phyloP scores from a whole-genome alignment of 2,888 invertebrate genomes.

The Trachelus iudaicus region DNA sequence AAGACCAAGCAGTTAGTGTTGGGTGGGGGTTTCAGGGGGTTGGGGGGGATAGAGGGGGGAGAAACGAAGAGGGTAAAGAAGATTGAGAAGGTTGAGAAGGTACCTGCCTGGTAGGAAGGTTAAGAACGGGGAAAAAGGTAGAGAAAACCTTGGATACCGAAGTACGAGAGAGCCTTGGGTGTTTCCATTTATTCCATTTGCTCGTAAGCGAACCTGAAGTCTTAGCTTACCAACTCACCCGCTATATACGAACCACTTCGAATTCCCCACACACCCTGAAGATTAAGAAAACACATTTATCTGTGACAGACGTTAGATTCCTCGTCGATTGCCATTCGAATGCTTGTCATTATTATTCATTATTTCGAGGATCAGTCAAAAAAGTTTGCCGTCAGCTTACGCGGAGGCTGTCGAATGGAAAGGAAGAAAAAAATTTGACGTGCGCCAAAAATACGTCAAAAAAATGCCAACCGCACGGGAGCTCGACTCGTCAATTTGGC shows the following conservation, averaged over 20 bases:
- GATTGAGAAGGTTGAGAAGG: background rate
- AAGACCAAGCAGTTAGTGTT: background rate
- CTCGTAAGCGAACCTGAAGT: constrained; percentile 22
- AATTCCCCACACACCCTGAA: background rate
- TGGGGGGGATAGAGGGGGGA: no score
- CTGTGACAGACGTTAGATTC: background rate
- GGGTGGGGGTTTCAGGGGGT: no score
- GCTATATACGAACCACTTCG: background rate
- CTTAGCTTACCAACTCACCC: constrained; percentile 19
- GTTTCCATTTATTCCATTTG: constrained; percentile 22
- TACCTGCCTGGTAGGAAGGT: background rate
- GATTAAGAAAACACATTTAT: background rate
- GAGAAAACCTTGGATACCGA: background rate
- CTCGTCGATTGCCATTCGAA: background rate
- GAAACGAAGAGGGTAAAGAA: background rate
- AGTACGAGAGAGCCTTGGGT: constrained; percentile 1
- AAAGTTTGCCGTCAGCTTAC: background rate
- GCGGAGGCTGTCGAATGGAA: background rate
- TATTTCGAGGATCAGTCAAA: background rate
- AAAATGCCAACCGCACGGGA: background rate
- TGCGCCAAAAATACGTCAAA: background rate
- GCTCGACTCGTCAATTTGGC: background rate
- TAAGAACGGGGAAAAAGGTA: background rate
- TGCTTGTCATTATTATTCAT: background rate
- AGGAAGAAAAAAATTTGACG: background rate